phyloP scores from a whole-genome alignment of 2,888 invertebrate species.

The Caenorhabditis becei region DNA sequence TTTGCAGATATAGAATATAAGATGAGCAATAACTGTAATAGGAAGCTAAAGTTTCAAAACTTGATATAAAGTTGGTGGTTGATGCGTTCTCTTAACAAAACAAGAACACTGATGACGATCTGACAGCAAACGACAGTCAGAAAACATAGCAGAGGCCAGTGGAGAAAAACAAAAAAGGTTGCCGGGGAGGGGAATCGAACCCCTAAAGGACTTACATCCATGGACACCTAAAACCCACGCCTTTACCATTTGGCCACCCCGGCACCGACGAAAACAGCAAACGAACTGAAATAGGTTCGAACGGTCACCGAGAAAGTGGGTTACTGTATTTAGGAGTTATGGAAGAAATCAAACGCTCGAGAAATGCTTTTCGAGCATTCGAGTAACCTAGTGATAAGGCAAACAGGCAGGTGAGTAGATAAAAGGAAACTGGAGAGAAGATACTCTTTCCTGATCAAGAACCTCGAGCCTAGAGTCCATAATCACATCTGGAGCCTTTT shows the following conservation, averaged over 20 bases:
- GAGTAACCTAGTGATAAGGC: too few species aligned
- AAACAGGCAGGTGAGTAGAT: too few species aligned
- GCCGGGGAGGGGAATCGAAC: constrained; percentile 51
- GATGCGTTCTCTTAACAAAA: too few species aligned
- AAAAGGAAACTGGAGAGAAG: not conserved
- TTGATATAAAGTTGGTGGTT: too few species aligned
- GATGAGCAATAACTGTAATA: not conserved
- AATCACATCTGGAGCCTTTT: not conserved
- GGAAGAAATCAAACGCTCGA: too few species aligned
- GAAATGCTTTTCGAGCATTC: too few species aligned
- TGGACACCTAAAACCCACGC: constrained; percentile 20
- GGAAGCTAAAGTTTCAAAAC: too few species aligned
- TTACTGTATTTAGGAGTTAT: not conserved
- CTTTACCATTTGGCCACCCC: constrained; percentile 26
- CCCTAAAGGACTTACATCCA: constrained; percentile 36
- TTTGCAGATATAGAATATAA: not conserved
- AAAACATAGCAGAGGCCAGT: not conserved
- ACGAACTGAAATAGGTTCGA: not conserved
- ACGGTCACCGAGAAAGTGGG: not conserved
- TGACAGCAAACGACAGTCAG: not conserved
- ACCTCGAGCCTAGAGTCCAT: not conserved
- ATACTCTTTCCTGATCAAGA: too few species aligned
- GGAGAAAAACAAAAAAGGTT: constrained; percentile 4
- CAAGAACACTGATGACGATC: not conserved
- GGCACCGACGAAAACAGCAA: not conserved